phyloP scores from a whole-genome alignment of 2,113 vertebrate genomes.

The Lethenteron reissneri region DNA sequence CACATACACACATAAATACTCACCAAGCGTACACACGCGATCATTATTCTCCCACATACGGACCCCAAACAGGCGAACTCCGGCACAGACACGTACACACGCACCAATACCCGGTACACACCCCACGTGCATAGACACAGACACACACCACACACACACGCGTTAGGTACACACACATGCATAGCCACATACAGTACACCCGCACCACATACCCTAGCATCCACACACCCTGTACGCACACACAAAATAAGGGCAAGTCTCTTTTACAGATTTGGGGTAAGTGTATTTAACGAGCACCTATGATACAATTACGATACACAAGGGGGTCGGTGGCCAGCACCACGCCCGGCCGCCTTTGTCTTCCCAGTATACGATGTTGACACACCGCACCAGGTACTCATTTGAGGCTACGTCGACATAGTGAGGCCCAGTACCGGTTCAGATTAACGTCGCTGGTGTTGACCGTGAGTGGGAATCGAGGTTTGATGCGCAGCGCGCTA shows the following conservation, averaged over 20 bases:
- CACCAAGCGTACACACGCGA: not conserved
- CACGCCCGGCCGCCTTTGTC: not conserved
- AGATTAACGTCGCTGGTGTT: not conserved
- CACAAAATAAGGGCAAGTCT: not conserved
- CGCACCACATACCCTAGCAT: not conserved
- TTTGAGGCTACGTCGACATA: not conserved
- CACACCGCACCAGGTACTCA: not conserved
- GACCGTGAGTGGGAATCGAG: not conserved
- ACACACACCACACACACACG: slow-evolving; percentile 4
- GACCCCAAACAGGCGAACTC: not conserved
- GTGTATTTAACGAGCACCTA: not conserved
- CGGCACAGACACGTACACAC: not conserved
- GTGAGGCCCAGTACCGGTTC: not conserved
- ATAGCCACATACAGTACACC: not conserved
- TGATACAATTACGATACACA: not conserved
- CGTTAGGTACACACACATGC: not conserved
- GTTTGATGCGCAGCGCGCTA: not conserved
- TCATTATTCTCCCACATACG: not conserved
- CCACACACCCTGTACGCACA: not conserved
- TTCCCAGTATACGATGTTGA: not conserved
- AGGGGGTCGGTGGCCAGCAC: not conserved
- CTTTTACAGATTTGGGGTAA: not conserved
- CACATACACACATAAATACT: not conserved
- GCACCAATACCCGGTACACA: not conserved
- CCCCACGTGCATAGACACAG: not conserved